A percentile compares a stretch with the other conserved stretches of the same genome.
Conservation (phyloP, 1,140 invertebrate species). For the Alviniconcha marisindica region DNA sequence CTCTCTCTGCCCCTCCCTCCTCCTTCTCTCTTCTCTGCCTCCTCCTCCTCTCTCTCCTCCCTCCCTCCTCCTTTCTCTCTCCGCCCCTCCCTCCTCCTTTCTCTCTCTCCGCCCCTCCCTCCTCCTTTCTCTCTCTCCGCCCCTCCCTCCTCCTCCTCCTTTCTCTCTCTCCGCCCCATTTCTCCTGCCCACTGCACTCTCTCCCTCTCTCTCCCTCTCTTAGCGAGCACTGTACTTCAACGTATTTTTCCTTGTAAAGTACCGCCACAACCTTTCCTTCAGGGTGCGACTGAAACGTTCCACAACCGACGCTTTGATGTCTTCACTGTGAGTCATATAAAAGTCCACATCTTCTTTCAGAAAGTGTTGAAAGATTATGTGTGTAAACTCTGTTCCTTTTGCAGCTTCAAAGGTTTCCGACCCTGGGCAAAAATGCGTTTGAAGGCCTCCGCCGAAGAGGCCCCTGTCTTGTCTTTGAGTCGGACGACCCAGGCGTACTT, state of each 20-base stretch:
- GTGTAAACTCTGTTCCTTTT: conserved; percentile 44
- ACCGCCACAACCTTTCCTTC: conserved; percentile 76
- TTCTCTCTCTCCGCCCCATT: too few relatives aligned
- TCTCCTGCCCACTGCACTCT: too few relatives aligned
- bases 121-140: too few relatives aligned
- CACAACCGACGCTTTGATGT: conserved; percentile 76
- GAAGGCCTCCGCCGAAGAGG: conserved; percentile 54
- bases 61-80: too few relatives aligned
- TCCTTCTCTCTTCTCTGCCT: too few relatives aligned
- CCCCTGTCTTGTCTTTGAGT: conserved; percentile 76
- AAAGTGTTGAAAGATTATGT: conserved; percentile 41
- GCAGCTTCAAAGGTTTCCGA: conserved; percentile 23
- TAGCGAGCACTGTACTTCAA: too few relatives aligned
- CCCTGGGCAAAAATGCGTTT: conserved; percentile 54
- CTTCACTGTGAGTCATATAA: conserved; percentile 57
- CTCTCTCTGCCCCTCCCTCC: too few relatives aligned
- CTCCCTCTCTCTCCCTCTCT: too few relatives aligned
- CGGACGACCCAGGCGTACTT: conserved; percentile 76
- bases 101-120: too few relatives aligned
- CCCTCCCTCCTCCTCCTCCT: too few relatives aligned
- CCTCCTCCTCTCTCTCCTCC: too few relatives aligned
- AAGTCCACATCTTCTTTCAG: neutral
- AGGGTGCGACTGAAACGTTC: conserved; percentile 77
- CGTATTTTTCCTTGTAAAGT: conserved; percentile 73
- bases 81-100: too few relatives aligned